Evolutionary conservation across 2,797 vertebrate genomes (phyloP), one percentile per base, ranked within the genome.

Genomic region (Loris lydekkerianus): DNA sequence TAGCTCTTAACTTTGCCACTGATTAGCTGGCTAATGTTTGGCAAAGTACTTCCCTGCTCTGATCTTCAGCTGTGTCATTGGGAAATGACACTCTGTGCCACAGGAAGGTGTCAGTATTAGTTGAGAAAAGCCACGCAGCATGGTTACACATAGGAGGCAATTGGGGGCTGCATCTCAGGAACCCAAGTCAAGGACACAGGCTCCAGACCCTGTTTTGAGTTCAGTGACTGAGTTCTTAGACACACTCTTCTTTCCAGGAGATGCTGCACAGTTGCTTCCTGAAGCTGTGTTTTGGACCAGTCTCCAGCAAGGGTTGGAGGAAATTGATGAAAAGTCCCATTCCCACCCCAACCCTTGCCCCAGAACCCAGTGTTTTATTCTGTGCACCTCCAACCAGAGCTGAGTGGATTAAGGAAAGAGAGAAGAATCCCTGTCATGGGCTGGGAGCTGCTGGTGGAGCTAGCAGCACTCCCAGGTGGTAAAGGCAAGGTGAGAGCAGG

Each of bases 281-380:
- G 31, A 27, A 40, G 14, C 53, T 58, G 31, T 3, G 7, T 0
- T n/a, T 34, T 3, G 6, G 7, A 69, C 23, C 15, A 0, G 58
- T 60, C 90, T 93, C 76, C 13, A 34, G 82, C 37, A n/a, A 87
- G 80, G 29, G 43, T 27, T 20, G 21, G 91, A 91, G 75, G 13
- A 31, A 56, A 67, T 1, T 2, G 3, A 46, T 40, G 43, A 34
- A 27, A 46, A 20, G 15, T 7, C 67, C 37, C 25, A 3, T 27
- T 5, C 31, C 63, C 3, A 6, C 8, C 58, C 9, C 5, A 2
- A 43, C 27, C 37, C 13, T 49, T 14, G 49, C 49, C 46, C 10
- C 5, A 4, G 17, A 58, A n/a, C 31, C 0, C 0, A 34, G 5
- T 21, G 46, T 37, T 73, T 60, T 23, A 37, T 53, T 83, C 58